Percentiles rank a stretch among this genome's conserved stretches.
Conservation (phyloP, 2,113 vertebrate species). For the Calyptomena viridis region DNA sequence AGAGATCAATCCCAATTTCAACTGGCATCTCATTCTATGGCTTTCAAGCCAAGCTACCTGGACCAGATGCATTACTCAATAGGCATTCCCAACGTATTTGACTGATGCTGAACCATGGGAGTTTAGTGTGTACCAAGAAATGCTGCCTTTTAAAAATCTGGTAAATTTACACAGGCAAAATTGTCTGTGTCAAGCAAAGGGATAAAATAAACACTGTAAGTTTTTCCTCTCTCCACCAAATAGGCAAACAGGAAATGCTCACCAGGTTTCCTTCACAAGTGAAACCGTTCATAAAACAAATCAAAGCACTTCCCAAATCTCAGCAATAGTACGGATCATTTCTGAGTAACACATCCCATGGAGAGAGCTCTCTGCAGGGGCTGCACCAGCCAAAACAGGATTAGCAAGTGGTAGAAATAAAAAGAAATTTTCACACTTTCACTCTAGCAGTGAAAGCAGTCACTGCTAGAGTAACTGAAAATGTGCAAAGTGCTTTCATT, state of each 20-base stretch:
- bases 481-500: constrained; percentile 36
- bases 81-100: background rate
- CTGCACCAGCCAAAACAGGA: constrained; percentile 60
- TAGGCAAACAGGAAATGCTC: background rate
- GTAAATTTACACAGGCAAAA: background rate
- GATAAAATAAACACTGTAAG: background rate
- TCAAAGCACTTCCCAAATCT: constrained; percentile 3
- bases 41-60: background rate
- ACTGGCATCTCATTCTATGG: background rate
- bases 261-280: background rate
- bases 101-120: background rate
- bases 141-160: background rate
- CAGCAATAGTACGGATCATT: background rate
- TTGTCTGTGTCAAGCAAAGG: background rate
- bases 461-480: constrained; percentile 30
- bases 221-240: background rate
- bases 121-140: background rate
- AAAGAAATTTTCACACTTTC: constrained; percentile 53
- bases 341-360: constrained; percentile 50
- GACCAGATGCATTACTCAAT: background rate
- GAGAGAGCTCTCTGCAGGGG: constrained; percentile 28
- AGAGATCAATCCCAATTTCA: background rate
- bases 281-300: background rate
- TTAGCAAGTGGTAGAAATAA: constrained; percentile 60
- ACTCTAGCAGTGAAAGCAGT: constrained; percentile 36